Base-by-base conservation (phyloP, 1,140 invertebrate species). In the Apis laboriosa region DNA sequence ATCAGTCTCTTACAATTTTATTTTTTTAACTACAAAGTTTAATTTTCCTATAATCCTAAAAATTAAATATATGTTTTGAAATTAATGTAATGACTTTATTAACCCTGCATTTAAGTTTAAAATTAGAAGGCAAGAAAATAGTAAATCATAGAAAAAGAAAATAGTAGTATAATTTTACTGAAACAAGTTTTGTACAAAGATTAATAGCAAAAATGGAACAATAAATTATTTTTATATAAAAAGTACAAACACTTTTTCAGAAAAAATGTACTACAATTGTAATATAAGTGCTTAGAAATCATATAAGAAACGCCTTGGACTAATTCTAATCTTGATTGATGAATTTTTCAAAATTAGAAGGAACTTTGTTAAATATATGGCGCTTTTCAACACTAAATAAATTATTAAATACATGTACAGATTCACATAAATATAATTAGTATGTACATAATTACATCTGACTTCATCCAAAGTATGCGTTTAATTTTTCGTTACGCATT, bases 361-460 rank as follows among this genome's bases (percentile, higher is more conserved):
- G 77, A 84, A 84, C 78, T 84, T 73, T 19, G 56, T 12, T 81
- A 58, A 74, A 68, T 61, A 58, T 76, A 24, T 60, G 55, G 34
- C 51, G 58, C 72, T 84, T 66, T n/a, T 28, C 2, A 74, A 74
- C 63, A 43, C 24, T 64, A 75, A 88, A 88, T 88, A 88, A 88
- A 88, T 88, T 53, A 88, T 85, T 88, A 88, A 88, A 88, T 88
- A 88, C n/a, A 74, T 24, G 19, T 85, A 85, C 49, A 77, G 51
- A 28, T 84, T 76, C 68, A 61, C 79, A 84, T 60, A 63, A 88
- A 67, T 83, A 84, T 83, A 84, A 7, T 60, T 86, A 84, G 49
- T 88, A 88, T 88, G 28, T 88, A 88, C 86, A 88, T 83, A 88
- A 76, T 84, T 83, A 88, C 71, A 83, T 19, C 9, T 21, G 64